Evolutionary conservation across 2,113 vertebrate genomes (phyloP).

Genomic region (Urocitellus parryii): DNA sequence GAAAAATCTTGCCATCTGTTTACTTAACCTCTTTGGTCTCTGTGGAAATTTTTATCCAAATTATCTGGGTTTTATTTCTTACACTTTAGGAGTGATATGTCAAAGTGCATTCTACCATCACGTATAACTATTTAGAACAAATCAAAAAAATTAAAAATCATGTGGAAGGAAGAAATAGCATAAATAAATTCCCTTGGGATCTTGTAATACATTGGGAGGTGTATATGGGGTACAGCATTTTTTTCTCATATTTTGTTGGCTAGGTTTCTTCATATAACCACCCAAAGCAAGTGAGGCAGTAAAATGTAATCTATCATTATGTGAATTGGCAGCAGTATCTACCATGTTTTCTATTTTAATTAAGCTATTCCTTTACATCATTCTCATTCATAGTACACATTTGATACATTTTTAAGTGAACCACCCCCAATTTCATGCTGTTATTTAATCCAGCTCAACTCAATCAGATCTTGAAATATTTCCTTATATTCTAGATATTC

Average conservation of each 20-base stretch:
- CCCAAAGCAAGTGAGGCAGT: neutral
- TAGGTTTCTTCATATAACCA: neutral
- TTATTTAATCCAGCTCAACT: neutral
- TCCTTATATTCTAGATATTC: neutral
- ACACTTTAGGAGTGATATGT: no score
- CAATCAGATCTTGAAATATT: neutral
- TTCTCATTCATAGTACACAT: neutral
- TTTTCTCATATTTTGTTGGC: neutral
- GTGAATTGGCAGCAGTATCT: neutral
- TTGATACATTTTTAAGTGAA: neutral
- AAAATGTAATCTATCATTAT: neutral
- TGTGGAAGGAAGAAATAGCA: neutral
- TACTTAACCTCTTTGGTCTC: neutral
- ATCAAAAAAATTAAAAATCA: neutral
- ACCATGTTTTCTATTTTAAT: neutral
- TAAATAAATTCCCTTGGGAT: neutral
- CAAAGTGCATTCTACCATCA: no score
- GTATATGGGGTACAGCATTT: neutral
- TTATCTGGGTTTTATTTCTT: neutral
- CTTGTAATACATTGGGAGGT: neutral
- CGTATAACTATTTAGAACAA: no score
- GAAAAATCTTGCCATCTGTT: neutral
- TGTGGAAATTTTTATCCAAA: conserved; percentile 1
- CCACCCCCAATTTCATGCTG: neutral
- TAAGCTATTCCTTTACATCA: neutral